These are phyloP conservation scores for Agrochola macilenta DNA, from an alignment of 2,888 invertebrate genomes.

Conservation along the genomic window DNA sequence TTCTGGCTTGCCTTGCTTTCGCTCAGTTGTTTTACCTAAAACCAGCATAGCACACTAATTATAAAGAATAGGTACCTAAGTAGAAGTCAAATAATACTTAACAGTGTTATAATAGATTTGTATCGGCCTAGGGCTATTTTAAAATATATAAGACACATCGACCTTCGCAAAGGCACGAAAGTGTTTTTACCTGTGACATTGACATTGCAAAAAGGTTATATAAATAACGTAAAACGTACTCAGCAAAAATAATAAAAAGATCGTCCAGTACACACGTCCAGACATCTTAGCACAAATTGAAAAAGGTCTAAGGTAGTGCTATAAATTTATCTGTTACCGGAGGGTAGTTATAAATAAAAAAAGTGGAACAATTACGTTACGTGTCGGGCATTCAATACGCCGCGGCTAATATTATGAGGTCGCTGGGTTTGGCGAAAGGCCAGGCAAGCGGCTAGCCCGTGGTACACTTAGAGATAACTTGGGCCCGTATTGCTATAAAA, in stretches of 20 bases:
- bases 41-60: not conserved
- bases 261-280: slow-evolving; percentile 12
- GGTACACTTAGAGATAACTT: not conserved
- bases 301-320: slow-evolving; percentile 57
- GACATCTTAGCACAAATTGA: slow-evolving; percentile 61
- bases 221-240: slow-evolving; percentile 29
- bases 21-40: not conserved
- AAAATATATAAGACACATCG: not conserved
- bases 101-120: not conserved
- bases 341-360: slow-evolving; percentile 60
- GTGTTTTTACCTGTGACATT: slow-evolving; percentile 16
- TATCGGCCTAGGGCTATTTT: no score
- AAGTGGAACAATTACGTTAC: slow-evolving; percentile 60
- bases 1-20: not conserved
- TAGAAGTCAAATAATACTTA: not conserved
- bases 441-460: slow-evolving; percentile 32
- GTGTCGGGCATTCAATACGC: slow-evolving; percentile 56
- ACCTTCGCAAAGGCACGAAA: not conserved
- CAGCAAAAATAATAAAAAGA: slow-evolving; percentile 34
- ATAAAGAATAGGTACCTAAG: not conserved
- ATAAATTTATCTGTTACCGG: slow-evolving; percentile 51
- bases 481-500: not conserved
- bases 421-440: slow-evolving; percentile 61
- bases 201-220: slow-evolving; percentile 36
- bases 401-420: slow-evolving; percentile 61